Evolutionary conservation across 64 coral and sea anemone genomes (phyloP).

Genomic region (Stylophora pistillata): DNA sequence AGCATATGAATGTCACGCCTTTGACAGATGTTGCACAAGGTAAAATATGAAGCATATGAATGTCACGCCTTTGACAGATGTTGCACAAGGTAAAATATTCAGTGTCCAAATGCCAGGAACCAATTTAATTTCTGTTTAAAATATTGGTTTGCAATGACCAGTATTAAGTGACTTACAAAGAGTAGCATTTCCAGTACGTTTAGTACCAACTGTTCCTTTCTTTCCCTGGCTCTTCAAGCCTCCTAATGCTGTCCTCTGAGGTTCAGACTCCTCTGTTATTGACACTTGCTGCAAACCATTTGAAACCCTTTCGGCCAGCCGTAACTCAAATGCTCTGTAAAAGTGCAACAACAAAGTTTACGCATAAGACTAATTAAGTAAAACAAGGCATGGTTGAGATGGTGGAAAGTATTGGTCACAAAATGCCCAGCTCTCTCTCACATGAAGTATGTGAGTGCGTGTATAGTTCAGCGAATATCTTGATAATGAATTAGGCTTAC

Average conservation of each 20-base stretch:
- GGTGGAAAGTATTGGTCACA: too few relatives aligned
- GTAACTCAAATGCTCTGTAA: constrained; percentile 76
- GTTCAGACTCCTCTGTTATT: constrained; percentile 25
- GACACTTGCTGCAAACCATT: constrained; percentile 11
- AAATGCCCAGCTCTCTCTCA: too few relatives aligned
- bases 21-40: too few relatives aligned
- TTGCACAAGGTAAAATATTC: too few relatives aligned
- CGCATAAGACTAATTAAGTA: neutral
- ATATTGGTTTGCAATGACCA: neutral
- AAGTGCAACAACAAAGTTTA: neutral
- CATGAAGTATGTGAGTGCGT: too few relatives aligned
- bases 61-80: too few relatives aligned
- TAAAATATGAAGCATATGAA: too few relatives aligned
- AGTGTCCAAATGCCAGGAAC: too few relatives aligned
- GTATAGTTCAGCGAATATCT: too few relatives aligned
- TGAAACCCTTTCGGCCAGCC: constrained; percentile 69
- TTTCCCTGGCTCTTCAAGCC: constrained; percentile 75
- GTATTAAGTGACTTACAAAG: constrained; percentile 29
- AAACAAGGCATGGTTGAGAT: too few relatives aligned
- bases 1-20: too few relatives aligned
- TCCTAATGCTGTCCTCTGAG: constrained; percentile 67
- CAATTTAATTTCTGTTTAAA: neutral
- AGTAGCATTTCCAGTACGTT: constrained; percentile 66
- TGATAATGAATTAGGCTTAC: too few relatives aligned
- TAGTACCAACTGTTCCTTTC: constrained; percentile 76